phyloP scores from a whole-genome alignment of 2,797 vertebrate genomes.

The Falco naumanni region DNA sequence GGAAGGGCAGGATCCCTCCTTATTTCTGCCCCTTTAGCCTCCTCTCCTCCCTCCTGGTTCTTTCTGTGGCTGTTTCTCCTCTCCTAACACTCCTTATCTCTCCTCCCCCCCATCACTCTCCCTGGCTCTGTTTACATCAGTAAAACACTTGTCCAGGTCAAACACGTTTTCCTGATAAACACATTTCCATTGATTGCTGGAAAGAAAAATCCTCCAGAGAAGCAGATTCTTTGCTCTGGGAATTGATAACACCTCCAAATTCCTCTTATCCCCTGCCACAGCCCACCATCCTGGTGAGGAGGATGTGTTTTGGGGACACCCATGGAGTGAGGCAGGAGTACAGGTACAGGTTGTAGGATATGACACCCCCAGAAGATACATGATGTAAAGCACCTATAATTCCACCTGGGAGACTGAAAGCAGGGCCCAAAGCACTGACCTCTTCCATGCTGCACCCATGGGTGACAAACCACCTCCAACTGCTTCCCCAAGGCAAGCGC shows the following conservation, averaged over 20 bases:
- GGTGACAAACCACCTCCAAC: neutral
- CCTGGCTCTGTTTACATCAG: conserved; percentile 22
- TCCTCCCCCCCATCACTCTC: neutral
- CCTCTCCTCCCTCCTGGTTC: neutral
- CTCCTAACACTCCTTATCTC: neutral
- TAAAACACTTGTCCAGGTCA: conserved; percentile 40
- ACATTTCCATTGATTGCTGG: conserved; percentile 62
- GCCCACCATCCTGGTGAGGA: neutral
- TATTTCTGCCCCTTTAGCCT: neutral
- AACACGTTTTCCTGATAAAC: conserved; percentile 46
- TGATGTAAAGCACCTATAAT: neutral
- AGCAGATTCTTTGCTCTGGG: conserved; percentile 7
- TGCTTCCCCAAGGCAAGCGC: neutral
- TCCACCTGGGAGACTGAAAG: neutral
- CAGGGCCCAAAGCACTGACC: neutral
- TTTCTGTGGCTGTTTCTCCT: neutral
- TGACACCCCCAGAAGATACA: neutral
- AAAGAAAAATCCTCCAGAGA: conserved; percentile 30
- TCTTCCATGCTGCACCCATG: rapidly evolving
- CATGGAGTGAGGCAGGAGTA: neutral
- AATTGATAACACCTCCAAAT: neutral
- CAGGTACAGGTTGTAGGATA: too few relatives aligned
- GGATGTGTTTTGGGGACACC: neutral
- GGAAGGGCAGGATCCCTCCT: neutral
- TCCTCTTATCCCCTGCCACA: neutral